Conservation (phyloP, 35 echinoderm and acorn worm species). For the Apostichopus parvimensis region DNA sequence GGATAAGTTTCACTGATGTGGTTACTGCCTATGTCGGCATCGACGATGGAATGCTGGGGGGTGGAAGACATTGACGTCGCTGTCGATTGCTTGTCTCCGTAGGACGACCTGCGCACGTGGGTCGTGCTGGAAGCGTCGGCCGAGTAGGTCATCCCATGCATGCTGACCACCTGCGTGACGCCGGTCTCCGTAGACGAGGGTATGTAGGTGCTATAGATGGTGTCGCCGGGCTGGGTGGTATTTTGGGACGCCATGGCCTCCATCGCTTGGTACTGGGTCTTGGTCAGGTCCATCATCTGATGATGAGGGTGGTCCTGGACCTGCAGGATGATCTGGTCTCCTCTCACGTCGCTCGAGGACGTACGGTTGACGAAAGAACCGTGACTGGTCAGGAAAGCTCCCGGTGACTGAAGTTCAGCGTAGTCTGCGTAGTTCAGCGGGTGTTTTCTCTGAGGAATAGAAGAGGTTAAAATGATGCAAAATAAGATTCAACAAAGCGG, state of each 20-base stretch:
- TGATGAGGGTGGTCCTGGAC: constrained; percentile 21
- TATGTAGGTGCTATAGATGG: constrained; percentile 12
- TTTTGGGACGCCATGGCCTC: constrained; percentile 4
- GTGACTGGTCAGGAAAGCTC: constrained; percentile 2
- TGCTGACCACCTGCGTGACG: constrained; percentile 1
- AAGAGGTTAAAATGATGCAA: not conserved
- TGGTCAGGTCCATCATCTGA: constrained; percentile 46
- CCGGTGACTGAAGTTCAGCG: constrained; percentile 39
- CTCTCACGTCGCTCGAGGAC: constrained; percentile 8
- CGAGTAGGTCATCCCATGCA: constrained; percentile 14
- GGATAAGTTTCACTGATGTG: not conserved
- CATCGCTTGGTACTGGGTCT: constrained; percentile 40
- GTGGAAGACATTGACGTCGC: not conserved
- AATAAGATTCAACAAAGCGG: no score
- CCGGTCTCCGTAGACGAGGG: not conserved
- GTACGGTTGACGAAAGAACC: constrained; percentile 4
- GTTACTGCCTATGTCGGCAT: not conserved
- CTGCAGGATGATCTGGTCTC: constrained; percentile 46
- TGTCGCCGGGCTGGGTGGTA: not conserved
- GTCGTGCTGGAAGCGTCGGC: not conserved
- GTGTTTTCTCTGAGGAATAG: constrained; percentile 51
- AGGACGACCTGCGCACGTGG: not conserved
- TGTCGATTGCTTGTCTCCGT: not conserved
- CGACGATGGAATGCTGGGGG: not conserved
- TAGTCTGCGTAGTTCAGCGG: constrained; percentile 53